A percentile compares a stretch with the other conserved stretches of the same genome.
Evolutionary conservation across 35 echinoderm and acorn worm genomes (phyloP).

Genomic region (Apostichopus japonicus): DNA sequence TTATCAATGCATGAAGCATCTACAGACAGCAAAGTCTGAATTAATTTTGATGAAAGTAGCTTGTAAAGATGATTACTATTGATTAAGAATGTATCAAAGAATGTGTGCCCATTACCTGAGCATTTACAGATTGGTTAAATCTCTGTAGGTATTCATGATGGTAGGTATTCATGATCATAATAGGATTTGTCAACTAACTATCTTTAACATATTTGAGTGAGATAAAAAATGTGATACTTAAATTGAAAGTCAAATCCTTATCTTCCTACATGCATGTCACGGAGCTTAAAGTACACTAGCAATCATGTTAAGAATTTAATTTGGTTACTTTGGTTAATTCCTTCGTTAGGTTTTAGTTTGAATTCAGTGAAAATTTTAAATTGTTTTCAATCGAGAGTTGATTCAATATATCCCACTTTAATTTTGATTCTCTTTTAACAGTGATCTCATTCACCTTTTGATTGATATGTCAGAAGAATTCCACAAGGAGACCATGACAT

Average conservation of each 20-base stretch:
- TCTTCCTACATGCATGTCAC: no score
- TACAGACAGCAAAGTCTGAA: not conserved
- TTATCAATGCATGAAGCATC: not conserved
- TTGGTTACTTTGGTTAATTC: no score
- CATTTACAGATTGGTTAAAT: no score
- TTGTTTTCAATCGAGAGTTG: not conserved
- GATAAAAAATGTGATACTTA: no score
- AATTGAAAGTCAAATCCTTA: no score
- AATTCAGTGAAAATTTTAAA: not conserved
- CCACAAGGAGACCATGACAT: conserved; percentile 71
- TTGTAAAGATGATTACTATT: not conserved
- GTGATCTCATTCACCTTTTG: conserved; percentile 78
- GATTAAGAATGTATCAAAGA: not conserved
- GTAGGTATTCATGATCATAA: no score
- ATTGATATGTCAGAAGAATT: conserved; percentile 87
- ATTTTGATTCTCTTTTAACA: conserved; percentile 28
- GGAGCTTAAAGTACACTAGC: no score
- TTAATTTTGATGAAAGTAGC: not conserved
- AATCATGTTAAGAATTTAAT: no score
- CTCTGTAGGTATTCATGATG: no score
- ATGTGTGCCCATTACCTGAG: not conserved
- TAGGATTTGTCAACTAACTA: no score
- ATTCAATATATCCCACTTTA: not conserved
- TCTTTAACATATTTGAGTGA: no score
- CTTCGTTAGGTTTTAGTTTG: not conserved